These are phyloP conservation scores for Eucera pruinosa DNA, from an alignment of 2,888 invertebrate genomes.

Conservation along the genomic window DNA sequence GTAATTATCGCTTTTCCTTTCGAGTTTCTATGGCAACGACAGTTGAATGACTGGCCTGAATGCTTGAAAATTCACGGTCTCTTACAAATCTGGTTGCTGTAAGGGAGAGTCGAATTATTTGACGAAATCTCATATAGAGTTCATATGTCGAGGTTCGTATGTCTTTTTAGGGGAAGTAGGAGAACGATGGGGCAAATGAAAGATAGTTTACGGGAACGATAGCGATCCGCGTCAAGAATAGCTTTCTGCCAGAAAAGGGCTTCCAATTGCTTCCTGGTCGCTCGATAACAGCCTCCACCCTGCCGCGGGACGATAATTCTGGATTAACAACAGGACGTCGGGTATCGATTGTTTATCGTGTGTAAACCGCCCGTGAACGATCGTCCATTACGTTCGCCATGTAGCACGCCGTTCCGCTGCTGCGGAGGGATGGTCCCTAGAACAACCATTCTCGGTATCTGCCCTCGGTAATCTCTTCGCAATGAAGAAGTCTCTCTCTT, in stretches of 20 bases:
- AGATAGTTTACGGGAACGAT: constrained; percentile 48
- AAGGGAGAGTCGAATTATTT: background rate
- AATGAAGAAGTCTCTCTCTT: constrained; percentile 44
- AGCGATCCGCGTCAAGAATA: constrained; percentile 55
- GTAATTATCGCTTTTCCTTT: too few species aligned
- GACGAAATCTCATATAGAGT: background rate
- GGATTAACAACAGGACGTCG: constrained; percentile 71
- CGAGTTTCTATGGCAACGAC: too few species aligned
- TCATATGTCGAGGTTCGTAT: background rate
- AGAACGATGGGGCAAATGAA: constrained; percentile 25
- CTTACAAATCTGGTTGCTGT: background rate
- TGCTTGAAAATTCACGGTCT: too few species aligned
- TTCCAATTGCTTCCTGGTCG: constrained; percentile 70
- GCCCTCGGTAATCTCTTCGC: constrained; percentile 61
- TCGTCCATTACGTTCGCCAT: constrained; percentile 67
- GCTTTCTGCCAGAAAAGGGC: constrained; percentile 45
- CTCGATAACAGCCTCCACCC: constrained; percentile 61
- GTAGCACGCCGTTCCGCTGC: constrained; percentile 46
- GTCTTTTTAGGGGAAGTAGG: background rate
- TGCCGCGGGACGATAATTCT: constrained; percentile 67
- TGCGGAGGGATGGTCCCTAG: constrained; percentile 51
- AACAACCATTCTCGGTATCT: constrained; percentile 60
- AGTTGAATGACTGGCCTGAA: too few species aligned
- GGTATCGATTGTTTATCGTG: constrained; percentile 74
- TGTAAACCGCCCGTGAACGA: constrained; percentile 70